Evolutionary conservation across 2,888 invertebrate genomes (phyloP), one percentile per base, ranked within the genome.

Genomic region (Drosophila mettleri): DNA sequence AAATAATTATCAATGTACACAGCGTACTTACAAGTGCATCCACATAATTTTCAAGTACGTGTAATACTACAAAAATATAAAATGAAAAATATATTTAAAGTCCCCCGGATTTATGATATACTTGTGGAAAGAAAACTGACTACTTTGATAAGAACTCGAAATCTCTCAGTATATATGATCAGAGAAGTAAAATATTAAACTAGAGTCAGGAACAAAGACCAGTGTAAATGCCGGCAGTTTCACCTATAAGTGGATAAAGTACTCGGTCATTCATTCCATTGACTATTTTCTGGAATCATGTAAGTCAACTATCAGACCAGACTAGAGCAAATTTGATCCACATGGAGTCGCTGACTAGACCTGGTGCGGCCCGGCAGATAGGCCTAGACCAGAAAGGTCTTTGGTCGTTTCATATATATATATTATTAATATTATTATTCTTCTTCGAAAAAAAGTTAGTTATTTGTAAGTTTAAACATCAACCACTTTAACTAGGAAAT

Each of bases 11-110:
- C 10, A 9, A n/a, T 7, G 5, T 12, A 41, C 24, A 41, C 10
- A 12, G 1, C 12, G 22, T 27, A 70, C 69, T 57, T 48, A 66
- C 70, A 63, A 5, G 18, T 70, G 51, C 55, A 70, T 66, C 69
- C 69, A 69, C 69, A 69, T 61, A 4, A 48, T 69, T 52, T 41
- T n/a, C 2, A 18, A 24, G 7, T 14, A 46, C 27, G 18, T 52
- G 2, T 10, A 4, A 3, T 16, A n/a, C 8, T 16, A 20, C 3
- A 22, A 12, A 41, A 18, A 36, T 27, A 27, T n/a, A 16, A 18
- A 18, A 18, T n/a, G 12, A 38, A 38, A 38, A 33, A n/a, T n/a
- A 16, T n/a, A 22, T 2, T 38, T 29, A 22, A 58, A 20, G 48
- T 20, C 12, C n/a, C 10, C 36, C 48, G 20, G 27, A 29, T 49